phyloP scores from a whole-genome alignment of 2,113 vertebrate genomes.

The Gavialis gangeticus region DNA sequence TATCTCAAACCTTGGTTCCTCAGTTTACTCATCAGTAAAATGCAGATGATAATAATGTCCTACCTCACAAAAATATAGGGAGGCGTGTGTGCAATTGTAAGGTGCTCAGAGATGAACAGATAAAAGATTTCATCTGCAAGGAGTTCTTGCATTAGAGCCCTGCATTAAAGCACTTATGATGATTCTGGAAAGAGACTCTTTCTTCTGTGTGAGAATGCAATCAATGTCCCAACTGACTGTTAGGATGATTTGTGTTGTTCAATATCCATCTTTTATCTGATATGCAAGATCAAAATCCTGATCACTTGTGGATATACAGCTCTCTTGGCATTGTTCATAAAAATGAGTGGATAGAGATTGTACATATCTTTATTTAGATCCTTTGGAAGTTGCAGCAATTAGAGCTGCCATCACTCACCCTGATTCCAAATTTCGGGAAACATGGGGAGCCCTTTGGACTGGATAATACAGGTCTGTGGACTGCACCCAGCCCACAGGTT shows the following conservation, averaged over 20 bases:
- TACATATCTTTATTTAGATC: too few relatives aligned
- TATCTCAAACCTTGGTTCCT: background rate
- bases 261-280: background rate
- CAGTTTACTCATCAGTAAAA: conserved; percentile 13
- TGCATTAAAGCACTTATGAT: background rate
- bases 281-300: background rate
- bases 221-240: background rate
- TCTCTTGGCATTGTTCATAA: background rate
- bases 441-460: too few relatives aligned
- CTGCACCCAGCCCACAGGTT: too few relatives aligned
- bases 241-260: background rate
- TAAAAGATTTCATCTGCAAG: conserved; percentile 28
- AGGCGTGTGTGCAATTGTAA: background rate
- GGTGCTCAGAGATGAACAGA: conserved; percentile 21
- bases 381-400: too few relatives aligned
- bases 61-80: background rate
- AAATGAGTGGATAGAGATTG: background rate
- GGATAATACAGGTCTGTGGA: too few relatives aligned
- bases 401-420: too few relatives aligned
- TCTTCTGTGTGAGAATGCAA: background rate
- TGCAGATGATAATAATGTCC: background rate
- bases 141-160: background rate
- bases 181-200: background rate
- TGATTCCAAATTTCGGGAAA: too few relatives aligned
- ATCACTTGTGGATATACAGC: background rate